These are phyloP conservation scores for Lagopus leucura DNA, from an alignment of 2,113 vertebrate genomes.

Conservation along the genomic window DNA sequence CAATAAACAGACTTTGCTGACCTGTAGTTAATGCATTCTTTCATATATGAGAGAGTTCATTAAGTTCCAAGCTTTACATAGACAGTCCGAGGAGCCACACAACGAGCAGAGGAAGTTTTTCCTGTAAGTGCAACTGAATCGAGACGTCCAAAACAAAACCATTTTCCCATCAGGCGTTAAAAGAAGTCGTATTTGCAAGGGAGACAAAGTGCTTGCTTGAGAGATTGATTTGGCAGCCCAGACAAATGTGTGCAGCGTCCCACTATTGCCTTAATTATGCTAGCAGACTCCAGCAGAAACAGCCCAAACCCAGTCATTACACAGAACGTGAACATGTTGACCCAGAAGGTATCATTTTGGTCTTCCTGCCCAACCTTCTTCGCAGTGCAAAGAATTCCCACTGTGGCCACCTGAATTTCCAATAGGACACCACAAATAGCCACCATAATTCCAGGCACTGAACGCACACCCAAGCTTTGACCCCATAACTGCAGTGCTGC, in stretches of 20 bases:
- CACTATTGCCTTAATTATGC: neutral
- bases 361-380: neutral
- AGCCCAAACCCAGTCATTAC: neutral
- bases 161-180: neutral
- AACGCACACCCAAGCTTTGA: neutral
- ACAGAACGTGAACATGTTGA: neutral
- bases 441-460: neutral
- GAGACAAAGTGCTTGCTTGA: rapidly evolving
- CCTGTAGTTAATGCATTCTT: conserved; percentile 62
- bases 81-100: neutral
- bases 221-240: neutral
- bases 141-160: neutral
- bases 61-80: neutral
- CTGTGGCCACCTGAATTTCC: neutral
- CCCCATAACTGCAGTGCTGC: neutral
- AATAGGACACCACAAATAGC: neutral
- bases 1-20: conserved; percentile 46
- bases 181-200: neutral
- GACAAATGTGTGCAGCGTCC: rapidly evolving
- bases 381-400: neutral
- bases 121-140: neutral
- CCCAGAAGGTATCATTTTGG: neutral
- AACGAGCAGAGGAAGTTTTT: neutral
- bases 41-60: conserved; percentile 3
- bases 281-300: neutral